A percentile compares a stretch with the other conserved stretches of the same genome.
These are phyloP conservation scores for Xenopus laevis DNA, from an alignment of 2,113 vertebrate species.

Conservation along the genomic window DNA sequence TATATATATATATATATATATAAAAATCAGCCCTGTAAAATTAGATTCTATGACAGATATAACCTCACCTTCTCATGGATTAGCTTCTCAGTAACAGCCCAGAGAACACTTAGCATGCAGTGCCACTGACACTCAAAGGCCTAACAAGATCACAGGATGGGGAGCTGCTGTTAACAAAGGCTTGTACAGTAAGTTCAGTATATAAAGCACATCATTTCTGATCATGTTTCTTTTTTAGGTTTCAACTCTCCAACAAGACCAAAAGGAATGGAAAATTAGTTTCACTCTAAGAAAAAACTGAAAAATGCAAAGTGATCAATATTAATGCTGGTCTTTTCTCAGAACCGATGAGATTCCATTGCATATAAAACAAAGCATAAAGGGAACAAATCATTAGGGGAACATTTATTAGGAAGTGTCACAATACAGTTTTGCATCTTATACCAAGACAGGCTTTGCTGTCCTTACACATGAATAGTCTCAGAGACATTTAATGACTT, in stretches of 20 bases:
- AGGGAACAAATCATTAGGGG: conserved; percentile 13
- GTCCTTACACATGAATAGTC: neutral
- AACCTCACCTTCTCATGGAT: too few species aligned
- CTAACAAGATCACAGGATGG: too few species aligned
- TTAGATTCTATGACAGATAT: too few species aligned
- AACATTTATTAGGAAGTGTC: conserved; percentile 7
- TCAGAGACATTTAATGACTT: conserved; percentile 9
- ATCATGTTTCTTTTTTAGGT: too few species aligned
- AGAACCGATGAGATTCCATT: neutral
- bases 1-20: too few species aligned
- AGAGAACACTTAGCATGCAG: too few species aligned
- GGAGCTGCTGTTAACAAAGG: too few species aligned
- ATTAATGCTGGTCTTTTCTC: neutral
- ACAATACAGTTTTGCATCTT: neutral
- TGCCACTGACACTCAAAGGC: too few species aligned
- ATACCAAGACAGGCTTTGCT: neutral
- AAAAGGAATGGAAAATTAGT: neutral
- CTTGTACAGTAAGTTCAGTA: too few species aligned
- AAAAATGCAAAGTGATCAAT: neutral
- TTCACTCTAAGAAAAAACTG: neutral
- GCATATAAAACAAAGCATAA: neutral
- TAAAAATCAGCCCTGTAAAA: too few species aligned
- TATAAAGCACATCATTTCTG: too few species aligned
- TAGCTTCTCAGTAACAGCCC: too few species aligned
- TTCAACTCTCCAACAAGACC: neutral